Percentiles rank a stretch among this genome's conserved stretches.
phyloP scores from a whole-genome alignment of 2,797 vertebrate species.

The Poliocrania exsul region DNA sequence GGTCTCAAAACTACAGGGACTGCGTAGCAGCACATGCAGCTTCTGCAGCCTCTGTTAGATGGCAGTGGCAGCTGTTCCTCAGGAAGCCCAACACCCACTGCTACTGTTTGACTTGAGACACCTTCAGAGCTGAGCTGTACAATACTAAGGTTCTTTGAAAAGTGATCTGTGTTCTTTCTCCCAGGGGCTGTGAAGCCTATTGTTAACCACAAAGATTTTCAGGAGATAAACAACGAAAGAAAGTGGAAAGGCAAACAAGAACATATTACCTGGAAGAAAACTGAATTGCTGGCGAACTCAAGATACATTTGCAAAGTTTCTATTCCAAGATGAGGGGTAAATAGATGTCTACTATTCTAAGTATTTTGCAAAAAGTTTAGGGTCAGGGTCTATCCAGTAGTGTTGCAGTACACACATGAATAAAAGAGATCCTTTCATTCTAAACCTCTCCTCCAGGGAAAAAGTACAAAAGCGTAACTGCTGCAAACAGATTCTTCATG shows the following conservation, averaged over 20 bases:
- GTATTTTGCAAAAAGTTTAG: not conserved
- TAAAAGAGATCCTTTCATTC: not conserved
- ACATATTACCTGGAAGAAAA: fast-evolving
- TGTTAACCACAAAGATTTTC: not conserved
- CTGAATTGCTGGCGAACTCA: not conserved
- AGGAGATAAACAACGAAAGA: not conserved
- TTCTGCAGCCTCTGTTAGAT: not conserved
- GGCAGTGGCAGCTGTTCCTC: not conserved
- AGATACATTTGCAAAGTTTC: not conserved
- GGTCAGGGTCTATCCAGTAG: not conserved
- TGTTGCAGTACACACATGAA: not conserved
- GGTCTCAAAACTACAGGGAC: not conserved
- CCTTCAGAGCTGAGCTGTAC: not conserved
- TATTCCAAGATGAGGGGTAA: not conserved
- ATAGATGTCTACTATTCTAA: not conserved
- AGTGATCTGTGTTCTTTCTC: not conserved
- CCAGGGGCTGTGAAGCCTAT: not conserved
- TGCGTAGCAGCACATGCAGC: not conserved
- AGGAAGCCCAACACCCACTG: not conserved
- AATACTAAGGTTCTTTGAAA: not conserved
- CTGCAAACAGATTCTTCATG: not conserved
- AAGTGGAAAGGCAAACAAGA: not conserved
- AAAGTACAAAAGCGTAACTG: not conserved
- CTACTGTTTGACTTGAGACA: not conserved
- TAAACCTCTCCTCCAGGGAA: not conserved